Evolutionary conservation across 2,113 vertebrate species (phyloP), one percentile per base, ranked within the genome.

Genomic region (Anguilla japonica): DNA sequence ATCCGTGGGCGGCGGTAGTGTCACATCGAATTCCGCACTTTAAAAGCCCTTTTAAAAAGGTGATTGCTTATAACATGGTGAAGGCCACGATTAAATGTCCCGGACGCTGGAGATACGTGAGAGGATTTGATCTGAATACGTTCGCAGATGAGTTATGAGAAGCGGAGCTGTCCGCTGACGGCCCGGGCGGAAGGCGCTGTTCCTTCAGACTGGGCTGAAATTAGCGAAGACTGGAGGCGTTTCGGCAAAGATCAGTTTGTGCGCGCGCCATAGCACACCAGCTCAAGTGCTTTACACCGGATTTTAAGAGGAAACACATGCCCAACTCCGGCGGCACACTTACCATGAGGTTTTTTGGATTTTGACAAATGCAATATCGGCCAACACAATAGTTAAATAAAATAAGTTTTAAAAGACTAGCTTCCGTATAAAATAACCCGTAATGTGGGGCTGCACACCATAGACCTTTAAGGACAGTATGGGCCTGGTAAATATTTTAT

Each of bases 1-100:
- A 43, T 83, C 34, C 84, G 41, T 83, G 60, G 57, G 80, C 80
- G 85, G 53, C 40, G 16, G 80, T 26, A 46, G 7, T 81, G 26
- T n/a, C 60, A 9, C n/a, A 67, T 75, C 41, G n/a, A 46, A 53
- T 34, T 15, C 82, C 41, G 46, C 60, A 83, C 40, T 82, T 83
- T 86, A 63, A 86, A 20, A 14, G 50, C 29, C 40, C 16, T 86
- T 56, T 60, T 63, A 22, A 16, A 41, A 67, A 67, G 22, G 46
- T 46, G 26, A 50, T 11, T 82, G 34, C 22, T 43, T 86, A 13
- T 41, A 63, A 83, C 16, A 11, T 7, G 29, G 79, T 41, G 15
- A 40, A 16, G 60, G 7, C 8, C 34, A 60, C n/a, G 9, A 15
- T 1, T 60, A 39, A 18, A 83, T 39, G 82, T 9, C 15, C 3